phyloP scores from a whole-genome alignment of 2,113 vertebrate species.

The Elephas maximus region DNA sequence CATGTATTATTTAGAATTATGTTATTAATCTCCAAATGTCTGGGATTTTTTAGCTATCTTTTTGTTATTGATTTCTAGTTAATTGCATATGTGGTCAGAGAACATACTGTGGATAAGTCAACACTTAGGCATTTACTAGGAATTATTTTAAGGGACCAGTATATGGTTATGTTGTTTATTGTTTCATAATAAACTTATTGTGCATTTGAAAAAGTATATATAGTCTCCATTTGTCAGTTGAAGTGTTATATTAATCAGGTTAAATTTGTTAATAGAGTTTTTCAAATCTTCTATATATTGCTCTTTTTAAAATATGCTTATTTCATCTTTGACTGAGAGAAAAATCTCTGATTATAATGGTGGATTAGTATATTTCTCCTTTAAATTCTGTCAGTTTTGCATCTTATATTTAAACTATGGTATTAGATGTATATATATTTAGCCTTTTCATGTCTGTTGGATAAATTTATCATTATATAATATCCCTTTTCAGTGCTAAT shows the following conservation, averaged over 20 bases:
- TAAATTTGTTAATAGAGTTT: neutral
- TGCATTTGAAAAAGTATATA: neutral
- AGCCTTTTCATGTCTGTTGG: neutral
- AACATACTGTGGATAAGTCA: neutral
- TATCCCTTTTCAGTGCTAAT: neutral
- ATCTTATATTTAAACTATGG: neutral
- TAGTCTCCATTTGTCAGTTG: neutral
- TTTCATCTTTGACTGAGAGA: neutral
- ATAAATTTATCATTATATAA: neutral
- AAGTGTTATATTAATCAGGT: neutral
- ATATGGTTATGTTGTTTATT: neutral
- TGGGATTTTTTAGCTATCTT: too few relatives aligned
- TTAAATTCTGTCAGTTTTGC: neutral
- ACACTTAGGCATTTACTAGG: neutral
- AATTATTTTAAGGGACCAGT: neutral
- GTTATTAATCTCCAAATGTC: too few relatives aligned
- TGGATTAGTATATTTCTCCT: neutral
- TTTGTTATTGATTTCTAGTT: neutral
- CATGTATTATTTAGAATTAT: too few relatives aligned
- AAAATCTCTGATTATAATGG: neutral
- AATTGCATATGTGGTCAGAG: neutral
- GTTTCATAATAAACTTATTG: neutral
- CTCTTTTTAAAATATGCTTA: neutral
- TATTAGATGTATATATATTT: neutral
- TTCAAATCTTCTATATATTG: neutral